Base-by-base conservation (phyloP, 2,113 vertebrate genomes). In the Pygoscelis adeliae region DNA sequence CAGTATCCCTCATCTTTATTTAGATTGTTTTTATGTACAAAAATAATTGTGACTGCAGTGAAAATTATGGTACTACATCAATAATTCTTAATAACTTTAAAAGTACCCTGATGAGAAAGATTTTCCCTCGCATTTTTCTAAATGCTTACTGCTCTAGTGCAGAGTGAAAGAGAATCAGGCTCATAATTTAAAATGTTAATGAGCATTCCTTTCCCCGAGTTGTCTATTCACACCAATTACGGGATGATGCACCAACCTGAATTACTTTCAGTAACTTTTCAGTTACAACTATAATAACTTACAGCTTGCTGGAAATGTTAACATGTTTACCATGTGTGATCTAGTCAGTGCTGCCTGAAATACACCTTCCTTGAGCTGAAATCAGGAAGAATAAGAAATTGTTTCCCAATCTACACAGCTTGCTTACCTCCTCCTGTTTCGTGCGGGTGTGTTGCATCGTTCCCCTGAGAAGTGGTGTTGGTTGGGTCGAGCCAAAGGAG, bases 401-500 rank as follows among this genome's bases (percentile, higher is more conserved):
- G 9, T 23, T 58, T 30, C 56, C 61, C 65, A 69, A 22, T 14
- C 47, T 36, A 30, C 61, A 10, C 19, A 77, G 79, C 29, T 47
- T 86, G 93, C 96, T 91, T 97, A 99, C 99, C 99, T 99, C 94
- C 99, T 99, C 96, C 99, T 99, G 98, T 99, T 99, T n/a, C 99
- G 99, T 83, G 98, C 99, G 26, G 99, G 99, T 89, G 99, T 99
- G 98, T 99, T 99, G 97, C 99, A 99, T 97, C 98, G 98, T 98
- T 99, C 99, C 90, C 99, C 99, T 98, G 99, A 99, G 98, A 99
- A 99, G 96, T 99, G 99, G 90, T 99, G 97, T 94, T 99, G 99
- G 96, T 52, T 98, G 98, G 99, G 98, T 83, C 99, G 98, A 96
- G 98, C 98, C 92, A 99, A 99, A 98, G 99, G 99, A 81, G 98